Base-by-base conservation (phyloP, 2,888 invertebrate genomes). In the Anthophora plumipes region DNA sequence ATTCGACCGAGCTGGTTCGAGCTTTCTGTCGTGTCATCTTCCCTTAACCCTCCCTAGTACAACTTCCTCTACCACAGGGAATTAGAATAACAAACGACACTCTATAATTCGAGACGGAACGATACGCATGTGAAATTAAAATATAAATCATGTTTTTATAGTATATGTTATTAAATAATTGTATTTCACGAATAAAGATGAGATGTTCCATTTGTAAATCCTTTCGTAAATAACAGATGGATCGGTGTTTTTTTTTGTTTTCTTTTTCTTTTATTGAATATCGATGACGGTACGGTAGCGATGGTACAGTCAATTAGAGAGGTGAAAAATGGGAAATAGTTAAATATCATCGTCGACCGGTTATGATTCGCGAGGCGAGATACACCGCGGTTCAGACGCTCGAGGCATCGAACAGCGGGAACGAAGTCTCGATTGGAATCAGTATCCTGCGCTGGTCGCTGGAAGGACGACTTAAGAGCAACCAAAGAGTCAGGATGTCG, bases 391-490 rank as follows among this genome's bases (percentile, higher is more conserved):
- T 39, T 25, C 48, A 25, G 63, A 20, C 59, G 68, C 77, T 57
- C 59, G 59, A 46, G 82, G 72, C 80, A 46, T 75, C 70, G 66
- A 69, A 54, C 73, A 63, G 41, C 37, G 57, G 39, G 37, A 69
- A 63, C 77, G 70, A 73, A 68, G 71, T 41, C 61, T 64, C 66
- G 82, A 82, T 80, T 77, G 77, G 69, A 57, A 82, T 80, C 81
- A 54, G 76, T 67, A 80, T 80, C 66, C 77, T 59, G 54, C 55
- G n/a, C 68, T 66, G 43, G 31, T 77, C 70, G 74, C 41, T 75
- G 61, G 68, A 55, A 70, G 57, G 60, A 68, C 67, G 70, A 67
- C 61, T 72, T 55, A 50, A 72, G 68, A 82, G 60, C 63, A 68
- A 50, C 66, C 57, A 0, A 7, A 5, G 41, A 59, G 75, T 50